Percentiles rank a stretch among this genome's conserved stretches.
phyloP scores from a whole-genome alignment of 1,140 invertebrate species.

The Platorchestia sp. region DNA sequence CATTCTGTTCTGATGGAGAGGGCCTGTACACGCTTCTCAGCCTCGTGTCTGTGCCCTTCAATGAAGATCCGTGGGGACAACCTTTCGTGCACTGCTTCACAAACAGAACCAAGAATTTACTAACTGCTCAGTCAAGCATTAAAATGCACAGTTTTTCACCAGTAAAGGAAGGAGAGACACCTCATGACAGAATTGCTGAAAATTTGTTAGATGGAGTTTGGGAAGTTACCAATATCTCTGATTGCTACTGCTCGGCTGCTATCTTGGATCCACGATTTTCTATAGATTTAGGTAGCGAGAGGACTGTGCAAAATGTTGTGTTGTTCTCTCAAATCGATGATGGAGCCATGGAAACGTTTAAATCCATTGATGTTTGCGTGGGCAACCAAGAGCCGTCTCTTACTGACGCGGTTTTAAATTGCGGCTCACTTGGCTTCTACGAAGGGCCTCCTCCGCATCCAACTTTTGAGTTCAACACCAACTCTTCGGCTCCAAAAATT shows the following conservation, averaged over 20 bases:
- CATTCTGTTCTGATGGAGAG: background rate
- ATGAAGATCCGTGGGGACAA: background rate
- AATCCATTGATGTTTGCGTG: background rate
- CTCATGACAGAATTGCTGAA: background rate
- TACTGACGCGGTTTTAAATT: background rate
- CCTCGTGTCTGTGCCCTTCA: background rate
- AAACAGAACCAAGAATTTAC: background rate
- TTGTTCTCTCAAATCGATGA: background rate
- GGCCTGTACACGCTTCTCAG: background rate
- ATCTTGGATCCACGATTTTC: background rate
- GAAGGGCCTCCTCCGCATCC: background rate
- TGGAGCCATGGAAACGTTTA: background rate
- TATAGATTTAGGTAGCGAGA: background rate
- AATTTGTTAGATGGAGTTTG: background rate
- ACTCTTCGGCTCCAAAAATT: background rate
- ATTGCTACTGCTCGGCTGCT: background rate
- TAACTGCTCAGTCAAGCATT: conserved; percentile 22
- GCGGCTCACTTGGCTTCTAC: background rate
- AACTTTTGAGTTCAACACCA: conserved; percentile 5
- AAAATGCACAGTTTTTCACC: background rate
- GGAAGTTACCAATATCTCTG: background rate
- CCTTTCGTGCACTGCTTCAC: conserved; percentile 22
- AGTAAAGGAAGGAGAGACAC: background rate
- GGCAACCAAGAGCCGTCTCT: background rate
- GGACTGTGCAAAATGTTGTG: background rate